Evolutionary conservation across 2,113 vertebrate genomes (phyloP).

Genomic region (Todiramphus saurophagus): DNA sequence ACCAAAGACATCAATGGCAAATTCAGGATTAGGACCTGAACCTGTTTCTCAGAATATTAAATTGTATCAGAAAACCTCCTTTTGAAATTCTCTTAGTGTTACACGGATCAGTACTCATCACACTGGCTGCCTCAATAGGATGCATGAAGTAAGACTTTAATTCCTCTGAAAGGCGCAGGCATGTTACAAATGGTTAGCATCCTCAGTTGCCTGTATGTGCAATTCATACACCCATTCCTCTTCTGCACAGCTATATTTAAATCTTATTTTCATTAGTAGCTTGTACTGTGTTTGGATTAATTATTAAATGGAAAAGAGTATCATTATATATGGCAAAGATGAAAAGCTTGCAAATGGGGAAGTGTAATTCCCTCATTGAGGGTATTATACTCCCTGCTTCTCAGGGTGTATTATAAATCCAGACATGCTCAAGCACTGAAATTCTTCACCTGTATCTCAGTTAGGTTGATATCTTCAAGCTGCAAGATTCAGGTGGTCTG

Average conservation of each 20-base stretch:
- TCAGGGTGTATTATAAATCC: background rate
- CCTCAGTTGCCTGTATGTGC: background rate
- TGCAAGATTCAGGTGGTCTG: background rate
- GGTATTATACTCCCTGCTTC: background rate
- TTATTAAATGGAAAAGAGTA: slow-evolving; percentile 47
- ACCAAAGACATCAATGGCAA: background rate
- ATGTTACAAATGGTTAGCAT: background rate
- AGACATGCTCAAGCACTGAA: background rate
- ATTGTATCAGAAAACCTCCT: background rate
- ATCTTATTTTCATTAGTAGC: background rate
- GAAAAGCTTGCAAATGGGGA: slow-evolving; percentile 11
- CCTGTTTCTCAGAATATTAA: background rate
- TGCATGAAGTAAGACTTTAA: slow-evolving; percentile 22
- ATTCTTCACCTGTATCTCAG: background rate
- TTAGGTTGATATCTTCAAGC: background rate
- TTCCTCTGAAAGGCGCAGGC: background rate
- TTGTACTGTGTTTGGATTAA: slow-evolving; percentile 2
- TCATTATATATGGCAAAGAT: background rate
- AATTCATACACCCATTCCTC: background rate
- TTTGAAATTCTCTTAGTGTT: slow-evolving; percentile 1
- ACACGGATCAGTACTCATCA: slow-evolving; percentile 30
- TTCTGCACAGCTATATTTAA: slow-evolving; percentile 5
- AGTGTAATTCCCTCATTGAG: background rate
- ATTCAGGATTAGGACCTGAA: slow-evolving; percentile 1
- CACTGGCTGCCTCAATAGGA: background rate